These are phyloP conservation scores for Dicyrtomina minuta DNA, from an alignment of 2,888 invertebrate species.

Conservation along the genomic window DNA sequence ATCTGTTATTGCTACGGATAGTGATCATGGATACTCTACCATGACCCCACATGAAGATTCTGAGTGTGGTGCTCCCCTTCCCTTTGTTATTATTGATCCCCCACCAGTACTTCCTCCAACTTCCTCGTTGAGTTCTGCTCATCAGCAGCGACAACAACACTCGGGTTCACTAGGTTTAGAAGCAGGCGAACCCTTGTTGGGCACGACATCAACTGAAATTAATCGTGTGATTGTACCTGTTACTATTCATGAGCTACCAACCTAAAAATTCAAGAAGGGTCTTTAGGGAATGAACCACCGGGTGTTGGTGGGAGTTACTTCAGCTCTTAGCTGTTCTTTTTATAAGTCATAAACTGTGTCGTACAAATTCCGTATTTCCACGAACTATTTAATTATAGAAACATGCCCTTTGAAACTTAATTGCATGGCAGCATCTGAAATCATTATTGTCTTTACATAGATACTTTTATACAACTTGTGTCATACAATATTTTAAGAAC, in stretches of 20 bases:
- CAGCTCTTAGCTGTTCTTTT: neutral
- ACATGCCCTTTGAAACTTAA: too few species aligned
- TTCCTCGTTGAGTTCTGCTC: neutral
- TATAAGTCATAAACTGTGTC: neutral
- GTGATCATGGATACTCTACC: slow-evolving; percentile 93
- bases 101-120: neutral
- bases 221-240: slow-evolving; percentile 35
- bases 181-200: neutral
- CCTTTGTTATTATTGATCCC: slow-evolving; percentile 29
- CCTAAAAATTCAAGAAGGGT: neutral
- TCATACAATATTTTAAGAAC: too few species aligned
- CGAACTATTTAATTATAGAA: too few species aligned
- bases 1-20: slow-evolving; percentile 59
- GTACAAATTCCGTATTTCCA: slow-evolving; percentile 4
- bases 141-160: too few species aligned
- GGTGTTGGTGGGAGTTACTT: neutral
- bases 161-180: neutral
- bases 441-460: too few species aligned
- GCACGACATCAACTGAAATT: neutral
- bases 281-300: neutral
- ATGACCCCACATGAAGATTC: slow-evolving; percentile 91
- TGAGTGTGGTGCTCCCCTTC: slow-evolving; percentile 58
- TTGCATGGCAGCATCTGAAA: neutral
- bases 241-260: slow-evolving; percentile 30
- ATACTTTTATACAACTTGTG: too few species aligned